Base-by-base conservation (phyloP, 2,797 vertebrate genomes). In the Sebastes umbrosus region DNA sequence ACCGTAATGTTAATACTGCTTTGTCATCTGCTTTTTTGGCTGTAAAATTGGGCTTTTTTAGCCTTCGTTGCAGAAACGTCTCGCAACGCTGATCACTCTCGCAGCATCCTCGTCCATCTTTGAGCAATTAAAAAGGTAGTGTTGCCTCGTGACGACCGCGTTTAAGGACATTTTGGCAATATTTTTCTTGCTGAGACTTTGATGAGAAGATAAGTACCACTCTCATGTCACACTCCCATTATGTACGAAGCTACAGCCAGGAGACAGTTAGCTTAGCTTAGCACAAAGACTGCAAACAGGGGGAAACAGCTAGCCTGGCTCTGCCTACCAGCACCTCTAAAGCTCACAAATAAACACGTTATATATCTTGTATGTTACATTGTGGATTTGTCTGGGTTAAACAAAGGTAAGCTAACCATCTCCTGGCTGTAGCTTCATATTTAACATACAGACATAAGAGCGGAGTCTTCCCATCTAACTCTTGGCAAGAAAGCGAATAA, bases 1-100 rank as follows among this genome's bases (percentile, higher is more conserved):
- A 5, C 54, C 13, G 65, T 75, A 67, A 82, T 78, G 76, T 83
- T 74, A 85, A 85, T 83, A 78, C 79, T 82, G 90, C 90, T 81
- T 80, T 73, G 76, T 92, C 89, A 90, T 88, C 89, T 22, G 63
- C 8, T 88, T 89, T 79, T 85, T 55, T 76, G 78, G 67, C 68
- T 67, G 75, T 25, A 74, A 62, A 16, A n/a, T 16, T 46, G 24
- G 34, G 11, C 22, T 67, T 82, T 77, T 78, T 77, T 16, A 9
- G 74, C 79, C 20, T 8, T 25, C 5, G 16, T 73, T 84, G 84
- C 77, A 84, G 66, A 87, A 81, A 84, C 55, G 59, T 79, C 57
- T 57, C 3, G 31, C 29, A 16, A 24, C 4, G 13, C 60, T 9
- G 29, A 63, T 59, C 62, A 46, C 77, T 60, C 39, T 77, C 43